A percentile compares a stretch with the other conserved stretches of the same genome.
Evolutionary conservation across 2,797 vertebrate genomes (phyloP).

Genomic region (Microctenopoma lineatum): DNA sequence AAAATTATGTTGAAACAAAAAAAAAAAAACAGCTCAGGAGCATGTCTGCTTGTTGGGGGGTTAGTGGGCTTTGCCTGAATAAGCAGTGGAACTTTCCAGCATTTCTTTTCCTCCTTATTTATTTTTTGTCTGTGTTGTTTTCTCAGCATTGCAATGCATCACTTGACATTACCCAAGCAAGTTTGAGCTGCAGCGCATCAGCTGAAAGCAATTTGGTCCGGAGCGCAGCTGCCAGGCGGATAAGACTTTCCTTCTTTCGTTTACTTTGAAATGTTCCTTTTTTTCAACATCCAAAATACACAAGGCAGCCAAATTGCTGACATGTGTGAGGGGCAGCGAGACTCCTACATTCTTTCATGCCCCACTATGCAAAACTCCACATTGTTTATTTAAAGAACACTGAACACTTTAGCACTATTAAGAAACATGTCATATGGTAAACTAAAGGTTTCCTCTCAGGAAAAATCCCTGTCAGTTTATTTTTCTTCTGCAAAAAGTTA

Average conservation of each 20-base stretch:
- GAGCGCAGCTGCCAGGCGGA: conserved; percentile 92
- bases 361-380: conserved; percentile 91
- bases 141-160: conserved; percentile 87
- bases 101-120: conserved; percentile 84
- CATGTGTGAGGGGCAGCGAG: conserved; percentile 92
- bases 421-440: conserved; percentile 94
- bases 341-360: conserved; percentile 94
- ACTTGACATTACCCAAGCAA: conserved; percentile 93
- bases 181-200: conserved; percentile 91
- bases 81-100: conserved; percentile 81
- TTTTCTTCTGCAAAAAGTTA: conserved; percentile 85
- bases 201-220: conserved; percentile 95
- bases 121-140: conserved; percentile 87
- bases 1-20: conserved; percentile 25
- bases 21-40: conserved; percentile 22
- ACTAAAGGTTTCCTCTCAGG: conserved; percentile 91
- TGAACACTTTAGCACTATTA: conserved; percentile 95
- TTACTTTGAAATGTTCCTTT: conserved; percentile 97
- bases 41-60: conserved; percentile 23
- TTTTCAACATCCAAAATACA: conserved; percentile 93
- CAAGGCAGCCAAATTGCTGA: conserved; percentile 98
- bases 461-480: conserved; percentile 89
- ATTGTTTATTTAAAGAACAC: conserved; percentile 96
- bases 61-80: conserved; percentile 65
- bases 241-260: conserved; percentile 94